phyloP scores from a whole-genome alignment of 2,797 vertebrate genomes.

The Lithobates pipiens region DNA sequence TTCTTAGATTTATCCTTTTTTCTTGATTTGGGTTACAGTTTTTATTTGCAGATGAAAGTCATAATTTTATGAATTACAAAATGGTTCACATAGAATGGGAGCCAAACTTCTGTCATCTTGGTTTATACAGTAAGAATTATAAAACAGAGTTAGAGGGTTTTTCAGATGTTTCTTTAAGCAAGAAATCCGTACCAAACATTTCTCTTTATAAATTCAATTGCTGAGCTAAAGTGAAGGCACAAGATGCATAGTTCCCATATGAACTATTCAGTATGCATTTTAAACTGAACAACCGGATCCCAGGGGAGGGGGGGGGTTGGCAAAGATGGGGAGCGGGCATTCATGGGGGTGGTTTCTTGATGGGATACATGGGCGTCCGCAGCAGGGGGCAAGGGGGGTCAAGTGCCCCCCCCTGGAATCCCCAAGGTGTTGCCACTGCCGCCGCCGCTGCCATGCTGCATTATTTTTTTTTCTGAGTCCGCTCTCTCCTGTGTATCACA shows the following conservation, averaged over 20 bases:
- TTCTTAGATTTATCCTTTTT: slow-evolving; percentile 16
- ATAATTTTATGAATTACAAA: slow-evolving; percentile 48
- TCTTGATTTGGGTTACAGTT: slow-evolving; percentile 31
- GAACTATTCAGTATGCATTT: not conserved
- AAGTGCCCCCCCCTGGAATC: too few species aligned
- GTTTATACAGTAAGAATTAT: slow-evolving; percentile 40
- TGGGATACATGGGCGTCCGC: too few species aligned
- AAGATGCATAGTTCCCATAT: slow-evolving; percentile 1
- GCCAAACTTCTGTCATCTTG: slow-evolving; percentile 47
- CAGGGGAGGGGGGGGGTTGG: too few species aligned
- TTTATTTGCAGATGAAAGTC: slow-evolving; percentile 36
- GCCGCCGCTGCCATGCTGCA: too few species aligned
- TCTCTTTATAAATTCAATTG: slow-evolving; percentile 26
- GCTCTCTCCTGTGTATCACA: too few species aligned
- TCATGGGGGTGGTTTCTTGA: too few species aligned
- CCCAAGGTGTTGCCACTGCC: too few species aligned
- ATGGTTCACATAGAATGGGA: slow-evolving; percentile 38
- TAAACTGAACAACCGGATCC: too few species aligned
- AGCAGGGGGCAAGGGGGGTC: too few species aligned
- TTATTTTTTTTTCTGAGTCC: too few species aligned
- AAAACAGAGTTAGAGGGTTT: slow-evolving; percentile 42
- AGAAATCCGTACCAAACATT: slow-evolving; percentile 37
- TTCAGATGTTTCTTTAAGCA: slow-evolving; percentile 41
- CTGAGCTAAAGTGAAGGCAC: slow-evolving; percentile 40
- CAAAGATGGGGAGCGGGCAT: too few species aligned